Evolutionary conservation across 2,797 vertebrate genomes (phyloP), one percentile per base, ranked within the genome.

Genomic region (Dicrostonyx torquatus): DNA sequence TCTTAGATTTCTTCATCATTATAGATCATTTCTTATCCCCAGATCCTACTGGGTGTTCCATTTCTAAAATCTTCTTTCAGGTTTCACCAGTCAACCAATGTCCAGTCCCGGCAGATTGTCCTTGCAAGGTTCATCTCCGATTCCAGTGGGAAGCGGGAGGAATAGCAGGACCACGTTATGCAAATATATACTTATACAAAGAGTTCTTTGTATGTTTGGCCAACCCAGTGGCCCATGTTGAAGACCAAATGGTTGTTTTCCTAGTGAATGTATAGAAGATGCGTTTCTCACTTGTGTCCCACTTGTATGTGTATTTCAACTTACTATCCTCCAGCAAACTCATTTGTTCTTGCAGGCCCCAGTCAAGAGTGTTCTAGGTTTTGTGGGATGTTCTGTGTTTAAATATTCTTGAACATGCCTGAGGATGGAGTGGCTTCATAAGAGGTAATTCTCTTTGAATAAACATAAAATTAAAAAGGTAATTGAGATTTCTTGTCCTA

Each of bases 361-460:
- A 87, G 82, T 84, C 79, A 76, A 87, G 43, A 72, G 85, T 93
- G 86, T 12, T 76, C 53, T 64, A 58, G 87, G 89, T 31, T 88
- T 7, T 58, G 11, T 18, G 31, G 60, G 85, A 50, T 31, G n/a
- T 72, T 84, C 93, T 66, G 78, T 89, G 37, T 82, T 94, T 77
- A 89, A 91, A 88, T 93, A 90, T 80, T 96, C 75, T 80, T 82
- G 55, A 70, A 64, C 72, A 31, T 82, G 66, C 40, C 53, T 15
- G 89, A 43, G 77, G 83, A 84, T 31, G 45, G 76, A 96, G 72
- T 78, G 89, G 31, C 72, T 85, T 75, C 31, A 50, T 64, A 77
- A 94, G 64, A 93, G 12, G 40, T 45, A 29, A 43, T 18, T 95
- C 34, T 86, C 34, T 88, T 95, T 78, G 93, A 91, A 87, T 91